These are phyloP conservation scores for Petrolisthes manimaculis DNA, from an alignment of 2,888 invertebrate species.

Conservation along the genomic window DNA sequence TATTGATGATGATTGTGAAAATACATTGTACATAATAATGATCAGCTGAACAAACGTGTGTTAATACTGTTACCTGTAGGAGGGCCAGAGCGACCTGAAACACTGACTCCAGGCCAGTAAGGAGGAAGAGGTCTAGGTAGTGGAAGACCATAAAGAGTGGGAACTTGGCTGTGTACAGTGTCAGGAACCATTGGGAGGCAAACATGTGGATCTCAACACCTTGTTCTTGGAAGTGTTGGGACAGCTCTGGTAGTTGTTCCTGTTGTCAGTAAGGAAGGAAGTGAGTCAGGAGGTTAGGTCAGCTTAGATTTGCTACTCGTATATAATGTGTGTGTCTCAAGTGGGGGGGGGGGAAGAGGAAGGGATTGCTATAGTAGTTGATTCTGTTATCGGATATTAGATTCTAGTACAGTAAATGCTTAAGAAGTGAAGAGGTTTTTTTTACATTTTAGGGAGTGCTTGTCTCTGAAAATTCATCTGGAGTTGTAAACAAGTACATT, in stretches of 20 bases:
- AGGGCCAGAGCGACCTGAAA: slow-evolving; percentile 97
- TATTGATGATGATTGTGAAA: too few relatives aligned
- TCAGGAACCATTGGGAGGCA: slow-evolving; percentile 99
- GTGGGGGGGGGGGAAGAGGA: too few relatives aligned
- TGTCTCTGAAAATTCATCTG: too few relatives aligned
- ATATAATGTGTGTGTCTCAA: too few relatives aligned
- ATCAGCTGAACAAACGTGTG: background rate
- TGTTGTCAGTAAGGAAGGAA: slow-evolving; percentile 45
- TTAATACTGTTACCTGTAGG: slow-evolving; percentile 80
- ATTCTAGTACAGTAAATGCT: too few relatives aligned
- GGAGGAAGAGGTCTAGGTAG: slow-evolving; percentile 94
- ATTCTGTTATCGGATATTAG: too few relatives aligned
- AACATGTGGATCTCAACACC: slow-evolving; percentile 98
- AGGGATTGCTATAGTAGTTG: too few relatives aligned
- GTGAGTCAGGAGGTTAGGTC: too few relatives aligned
- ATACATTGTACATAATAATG: background rate
- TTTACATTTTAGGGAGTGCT: too few relatives aligned
- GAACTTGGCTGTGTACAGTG: slow-evolving; percentile 98
- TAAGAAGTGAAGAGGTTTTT: background rate
- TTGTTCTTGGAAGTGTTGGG: slow-evolving; percentile 85
- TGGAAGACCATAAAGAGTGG: slow-evolving; percentile 97
- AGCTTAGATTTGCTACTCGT: too few relatives aligned
- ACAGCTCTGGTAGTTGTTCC: slow-evolving; percentile 86
- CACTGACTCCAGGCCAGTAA: slow-evolving; percentile 93
- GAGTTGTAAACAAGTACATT: too few relatives aligned